Evolutionary conservation across 1,140 invertebrate species (phyloP), one percentile per base, ranked within the genome.

Genomic region (Trichogramma pretiosum): DNA sequence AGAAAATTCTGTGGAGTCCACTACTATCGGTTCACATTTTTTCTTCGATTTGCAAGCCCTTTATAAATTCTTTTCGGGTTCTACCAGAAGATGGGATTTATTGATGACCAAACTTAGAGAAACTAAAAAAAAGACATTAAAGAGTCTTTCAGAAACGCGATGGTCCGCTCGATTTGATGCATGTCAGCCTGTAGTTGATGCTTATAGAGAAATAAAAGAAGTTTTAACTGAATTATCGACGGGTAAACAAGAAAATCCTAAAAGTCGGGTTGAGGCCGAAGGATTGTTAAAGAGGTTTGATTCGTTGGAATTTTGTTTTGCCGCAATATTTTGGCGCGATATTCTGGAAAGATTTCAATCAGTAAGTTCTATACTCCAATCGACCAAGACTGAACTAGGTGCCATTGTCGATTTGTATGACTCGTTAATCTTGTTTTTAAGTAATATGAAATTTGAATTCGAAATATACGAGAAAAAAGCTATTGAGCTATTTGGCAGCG

Each of bases 91-190:
- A 36, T 45, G 42, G 42, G 11, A 36, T 32, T 14, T 35, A 11
- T 24, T 45, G 30, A 34, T 8, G 5, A 5, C 9, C n/a, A n/a
- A n/a, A n/a, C n/a, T n/a, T n/a, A n/a, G n/a, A n/a, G 5, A n/a
- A 34, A 34, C 9, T n/a, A 5, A 8, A 23, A 24, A 16, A 28
- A 13, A n/a, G 10, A 44, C 33, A 42, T 23, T 49, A 13, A 55
- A 55, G 38, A 2, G 14, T 22, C 38, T 55, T 16, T 50, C 38
- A 19, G 37, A 7, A 26, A 50, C 50, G 26, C 35, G 50, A 28
- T 55, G 49, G 46, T 55, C 53, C 8, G 46, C 42, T n/a, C 36
- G 44, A 16, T 5, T 23, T 17, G 44, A 52, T 28, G 50, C 54
- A 16, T 8, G 45, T 43, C 28, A 17, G 17, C 45, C 41, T 18